Evolutionary conservation across 2,113 vertebrate species (phyloP).

Genomic region (Oceanites oceanicus): DNA sequence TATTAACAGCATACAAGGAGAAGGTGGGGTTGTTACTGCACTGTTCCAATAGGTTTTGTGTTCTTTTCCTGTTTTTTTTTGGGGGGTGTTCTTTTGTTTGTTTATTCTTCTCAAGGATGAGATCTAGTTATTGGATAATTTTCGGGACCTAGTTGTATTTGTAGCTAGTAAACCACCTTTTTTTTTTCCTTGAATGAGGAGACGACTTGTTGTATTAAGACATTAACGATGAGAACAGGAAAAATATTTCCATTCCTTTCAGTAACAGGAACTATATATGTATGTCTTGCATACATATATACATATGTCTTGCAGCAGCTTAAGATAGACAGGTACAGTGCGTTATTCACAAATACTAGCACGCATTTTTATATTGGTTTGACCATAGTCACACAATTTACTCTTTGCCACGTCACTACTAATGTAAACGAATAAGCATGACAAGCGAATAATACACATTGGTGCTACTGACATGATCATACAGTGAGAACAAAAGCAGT

Average conservation of each 20-base stretch:
- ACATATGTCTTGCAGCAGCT: background rate
- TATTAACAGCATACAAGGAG: background rate
- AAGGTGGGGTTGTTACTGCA: background rate
- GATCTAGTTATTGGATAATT: background rate
- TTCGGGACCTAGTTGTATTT: background rate
- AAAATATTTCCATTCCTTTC: background rate
- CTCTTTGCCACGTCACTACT: background rate
- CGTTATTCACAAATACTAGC: background rate
- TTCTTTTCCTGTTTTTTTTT: background rate
- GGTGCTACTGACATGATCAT: background rate
- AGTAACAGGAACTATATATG: background rate
- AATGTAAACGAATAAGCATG: background rate
- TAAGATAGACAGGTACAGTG: background rate
- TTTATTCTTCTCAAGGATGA: background rate
- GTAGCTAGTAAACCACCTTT: background rate
- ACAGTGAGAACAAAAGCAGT: background rate
- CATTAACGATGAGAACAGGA: background rate
- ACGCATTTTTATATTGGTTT: background rate
- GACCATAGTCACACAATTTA: background rate
- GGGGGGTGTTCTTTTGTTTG: background rate
- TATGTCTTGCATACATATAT: background rate
- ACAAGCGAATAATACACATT: background rate
- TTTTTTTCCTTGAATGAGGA: background rate
- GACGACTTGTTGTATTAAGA: background rate
- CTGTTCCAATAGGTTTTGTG: background rate